Conservation (phyloP, 2,888 invertebrate genomes). For the Campoplex nolae region DNA sequence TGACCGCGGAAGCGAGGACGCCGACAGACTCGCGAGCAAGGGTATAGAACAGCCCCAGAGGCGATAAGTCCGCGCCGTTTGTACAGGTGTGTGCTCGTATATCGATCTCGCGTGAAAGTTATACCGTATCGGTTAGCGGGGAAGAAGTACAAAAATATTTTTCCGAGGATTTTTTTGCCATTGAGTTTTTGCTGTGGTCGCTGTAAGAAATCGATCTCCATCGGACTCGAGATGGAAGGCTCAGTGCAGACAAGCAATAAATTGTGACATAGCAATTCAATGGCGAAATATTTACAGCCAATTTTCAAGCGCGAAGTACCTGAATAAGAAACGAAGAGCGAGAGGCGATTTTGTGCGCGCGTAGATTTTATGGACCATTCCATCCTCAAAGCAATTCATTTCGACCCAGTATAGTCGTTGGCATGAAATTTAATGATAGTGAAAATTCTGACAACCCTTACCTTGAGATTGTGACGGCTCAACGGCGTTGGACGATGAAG, state of each 20-base stretch:
- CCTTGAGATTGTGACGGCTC: conserved; percentile 59
- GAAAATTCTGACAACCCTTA: conserved; percentile 35
- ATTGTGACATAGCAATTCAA: background rate
- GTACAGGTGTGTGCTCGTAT: conserved; percentile 18
- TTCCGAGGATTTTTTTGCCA: conserved; percentile 21
- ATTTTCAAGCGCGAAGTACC: conserved; percentile 17
- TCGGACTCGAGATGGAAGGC: background rate
- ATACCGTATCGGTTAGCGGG: conserved; percentile 24
- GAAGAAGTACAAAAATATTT: conserved; percentile 20
- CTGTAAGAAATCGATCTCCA: conserved; percentile 32
- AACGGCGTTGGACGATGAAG: conserved; percentile 6
- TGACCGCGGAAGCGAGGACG: conserved; percentile 69
- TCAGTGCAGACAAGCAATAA: background rate
- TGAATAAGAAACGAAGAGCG: conserved; percentile 8
- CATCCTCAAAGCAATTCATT: background rate
- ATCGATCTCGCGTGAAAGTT: conserved; percentile 53
- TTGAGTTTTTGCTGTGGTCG: conserved; percentile 1
- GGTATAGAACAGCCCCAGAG: conserved; percentile 37
- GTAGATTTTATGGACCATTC: conserved; percentile 7
- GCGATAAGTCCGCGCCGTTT: conserved; percentile 31
- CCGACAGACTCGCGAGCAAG: conserved; percentile 13
- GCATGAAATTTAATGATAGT: background rate
- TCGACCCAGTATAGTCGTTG: background rate
- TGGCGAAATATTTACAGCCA: conserved; percentile 21
- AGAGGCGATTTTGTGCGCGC: background rate